Base-by-base conservation (phyloP, 2,797 vertebrate genomes). In the Remorina albescens region DNA sequence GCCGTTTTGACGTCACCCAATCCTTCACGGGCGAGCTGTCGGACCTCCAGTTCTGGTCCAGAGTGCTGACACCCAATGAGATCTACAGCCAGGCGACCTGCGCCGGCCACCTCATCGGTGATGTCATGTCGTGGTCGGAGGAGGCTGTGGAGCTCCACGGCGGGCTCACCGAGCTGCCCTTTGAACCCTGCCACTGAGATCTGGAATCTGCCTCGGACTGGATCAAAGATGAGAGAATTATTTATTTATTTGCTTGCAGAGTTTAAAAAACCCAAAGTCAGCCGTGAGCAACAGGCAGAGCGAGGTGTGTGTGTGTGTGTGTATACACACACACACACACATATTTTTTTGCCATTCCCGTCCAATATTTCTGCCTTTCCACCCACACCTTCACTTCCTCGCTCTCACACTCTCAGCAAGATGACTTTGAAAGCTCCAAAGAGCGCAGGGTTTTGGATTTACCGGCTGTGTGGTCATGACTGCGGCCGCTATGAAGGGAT, bases 11-110 rank as follows among this genome's bases (percentile, higher is more conserved):
- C 36, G 94, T 95, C 56, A 94, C 94, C 4, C 95, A 97, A 88
- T 95, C 96, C 44, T 96, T 96, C 68, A 91, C 93, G 54, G 96
- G 96, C 5, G 94, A 95, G 68, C 78, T 97, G 78, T 92, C 96
- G 0, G 95, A 96, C 42, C 89, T 96, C 62, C 94, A 96, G 85
- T 84, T 97, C 85, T 96, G 96, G 96, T 95, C 95, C 72, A 85
- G 94, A 41, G 93, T 96, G 61, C 91, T 97, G 72, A 91, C 92
- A 0, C 68, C 95, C 51, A 71, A 54, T 0, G 95, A 96, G 87
- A 92, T 96, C 83, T 71, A 93, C 78, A 89, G 83, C 82, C 91
- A 95, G 84, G 95, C 94, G 0, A 92, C 93, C 30, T 96, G 96
- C 55, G 86, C 85, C 0, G 84, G 82, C 26, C 94, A 91, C 79